Base-by-base conservation (phyloP, 2,888 invertebrate species). In the Auanema sp. region DNA sequence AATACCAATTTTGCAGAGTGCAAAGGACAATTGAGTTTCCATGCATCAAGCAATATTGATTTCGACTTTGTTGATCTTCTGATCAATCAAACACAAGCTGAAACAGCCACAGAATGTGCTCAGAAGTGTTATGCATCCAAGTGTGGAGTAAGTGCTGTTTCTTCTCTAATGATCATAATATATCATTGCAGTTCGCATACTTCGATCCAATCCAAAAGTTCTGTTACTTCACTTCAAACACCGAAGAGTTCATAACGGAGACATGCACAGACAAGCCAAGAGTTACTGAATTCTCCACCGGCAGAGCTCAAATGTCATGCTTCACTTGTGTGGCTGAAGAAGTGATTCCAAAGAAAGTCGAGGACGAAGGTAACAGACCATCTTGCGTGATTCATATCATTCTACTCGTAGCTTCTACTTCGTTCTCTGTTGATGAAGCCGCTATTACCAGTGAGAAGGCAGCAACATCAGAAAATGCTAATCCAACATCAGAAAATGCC, bases 181-280 rank as follows among this genome's bases (percentile, higher is more conserved):
- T 21, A 5, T 10, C 16, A 25, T 58, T 75, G 65, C 64, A 77
- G 77, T 76, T 71, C 51, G 76, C 78, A 42, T 68, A 71, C 58
- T 78, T 63, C 58, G 68, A 71, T 12, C 66, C 73, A 40, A 61
- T 60, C 1, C 66, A 61, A 1, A 62, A 65, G 52, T 49, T 51
- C 10, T 78, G 78, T 24, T 68, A 71, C 60, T 78, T 64, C 64
- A 75, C 74, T 8, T 70, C 68, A 11, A 75, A 75, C 51, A 78
- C 78, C 3, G 75, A 78, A 11, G 61, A 33, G 33, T 33, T 33
- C 33, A 33, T 33, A 33, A 33, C 33, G 3, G 33, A 33, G 8
- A 33, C 33, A 33, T 33, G 33, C 8, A 33, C 33, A 5, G 33
- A 33, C 33, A 33, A 33, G 33, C 33, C 33, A 33, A 33, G 33